These are phyloP conservation scores for Tipula lateralis DNA, from an alignment of 2,888 invertebrate genomes.

Conservation along the genomic window DNA sequence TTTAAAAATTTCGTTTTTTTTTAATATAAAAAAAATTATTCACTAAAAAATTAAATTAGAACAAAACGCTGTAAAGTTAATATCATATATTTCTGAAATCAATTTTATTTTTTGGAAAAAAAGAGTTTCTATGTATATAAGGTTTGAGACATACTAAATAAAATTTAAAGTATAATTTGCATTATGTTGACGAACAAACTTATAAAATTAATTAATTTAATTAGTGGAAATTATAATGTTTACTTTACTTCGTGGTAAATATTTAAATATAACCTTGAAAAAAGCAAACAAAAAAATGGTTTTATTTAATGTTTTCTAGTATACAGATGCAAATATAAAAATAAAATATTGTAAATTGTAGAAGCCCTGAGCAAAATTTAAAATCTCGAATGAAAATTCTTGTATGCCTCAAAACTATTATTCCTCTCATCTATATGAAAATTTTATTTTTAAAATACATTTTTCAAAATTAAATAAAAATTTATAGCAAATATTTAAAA, in stretches of 20 bases:
- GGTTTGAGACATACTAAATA: background rate
- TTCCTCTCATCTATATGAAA: background rate
- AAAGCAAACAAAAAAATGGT: too few species aligned
- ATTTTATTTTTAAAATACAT: background rate
- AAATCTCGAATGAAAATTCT: background rate
- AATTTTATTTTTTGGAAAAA: background rate
- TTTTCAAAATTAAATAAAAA: background rate
- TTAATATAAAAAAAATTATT: background rate
- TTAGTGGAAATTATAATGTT: too few species aligned
- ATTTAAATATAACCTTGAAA: too few species aligned
- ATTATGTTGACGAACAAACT: background rate
- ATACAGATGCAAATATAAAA: background rate
- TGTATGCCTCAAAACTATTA: background rate
- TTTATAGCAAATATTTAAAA: background rate
- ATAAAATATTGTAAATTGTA: background rate
- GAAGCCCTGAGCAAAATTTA: background rate
- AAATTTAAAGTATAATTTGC: background rate
- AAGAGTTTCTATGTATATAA: background rate
- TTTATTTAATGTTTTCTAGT: too few species aligned
- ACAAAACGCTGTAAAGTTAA: background rate
- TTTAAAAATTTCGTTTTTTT: background rate
- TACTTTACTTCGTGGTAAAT: too few species aligned
- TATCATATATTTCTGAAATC: background rate
- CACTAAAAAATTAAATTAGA: slow-evolving; percentile 4
- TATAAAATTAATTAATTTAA: background rate